These are phyloP conservation scores for Pampusana beccarii DNA, from an alignment of 2,113 vertebrate genomes.

Conservation along the genomic window DNA sequence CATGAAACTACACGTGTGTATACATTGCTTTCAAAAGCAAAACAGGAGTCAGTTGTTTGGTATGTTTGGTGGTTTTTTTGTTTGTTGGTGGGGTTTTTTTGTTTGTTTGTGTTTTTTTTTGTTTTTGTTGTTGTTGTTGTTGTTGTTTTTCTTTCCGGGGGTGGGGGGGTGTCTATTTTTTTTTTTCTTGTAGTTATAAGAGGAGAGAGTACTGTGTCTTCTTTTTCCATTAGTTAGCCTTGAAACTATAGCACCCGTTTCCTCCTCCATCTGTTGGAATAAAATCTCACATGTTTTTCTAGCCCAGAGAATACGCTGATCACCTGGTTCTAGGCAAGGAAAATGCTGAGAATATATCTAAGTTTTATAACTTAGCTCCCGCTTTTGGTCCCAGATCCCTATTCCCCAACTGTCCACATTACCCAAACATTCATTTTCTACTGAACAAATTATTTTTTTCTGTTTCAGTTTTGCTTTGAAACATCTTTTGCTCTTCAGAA, in stretches of 20 bases:
- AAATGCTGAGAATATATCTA: not conserved
- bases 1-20: not conserved
- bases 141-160: fast-evolving
- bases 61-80: fast-evolving
- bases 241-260: not conserved
- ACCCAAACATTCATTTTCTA: not conserved
- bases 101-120: not conserved
- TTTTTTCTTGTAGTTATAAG: not conserved
- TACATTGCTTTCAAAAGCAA: not conserved
- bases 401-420: not conserved
- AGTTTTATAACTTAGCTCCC: not conserved
- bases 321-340: not conserved
- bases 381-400: not conserved
- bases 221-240: not conserved
- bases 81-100: not conserved
- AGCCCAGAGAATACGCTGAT: not conserved
- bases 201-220: not conserved
- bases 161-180: not conserved
- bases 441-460: not conserved
- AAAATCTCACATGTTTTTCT: not conserved
- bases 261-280: not conserved
- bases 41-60: not conserved
- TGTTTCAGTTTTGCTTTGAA: not conserved
- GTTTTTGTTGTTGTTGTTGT: too few species aligned
- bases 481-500: not conserved